These are phyloP conservation scores for Ictalurus punctatus DNA, from an alignment of 2,113 vertebrate species.

Conservation along the genomic window DNA sequence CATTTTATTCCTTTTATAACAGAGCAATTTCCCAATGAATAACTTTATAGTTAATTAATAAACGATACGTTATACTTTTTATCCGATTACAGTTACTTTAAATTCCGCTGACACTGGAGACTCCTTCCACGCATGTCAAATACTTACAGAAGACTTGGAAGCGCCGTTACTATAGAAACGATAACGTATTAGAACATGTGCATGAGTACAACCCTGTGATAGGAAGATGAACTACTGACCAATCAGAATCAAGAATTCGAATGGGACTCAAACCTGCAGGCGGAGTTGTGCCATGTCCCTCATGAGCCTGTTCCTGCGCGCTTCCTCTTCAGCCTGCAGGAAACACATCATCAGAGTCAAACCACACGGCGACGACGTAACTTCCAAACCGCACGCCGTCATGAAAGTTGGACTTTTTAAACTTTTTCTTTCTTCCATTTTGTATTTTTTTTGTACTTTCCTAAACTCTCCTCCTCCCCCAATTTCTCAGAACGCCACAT, in stretches of 20 bases:
- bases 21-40: neutral
- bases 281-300: constrained; percentile 97
- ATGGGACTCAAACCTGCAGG: constrained; percentile 79
- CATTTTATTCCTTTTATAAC: neutral
- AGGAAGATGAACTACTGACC: neutral
- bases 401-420: neutral
- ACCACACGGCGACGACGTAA: neutral
- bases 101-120: too few species aligned
- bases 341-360: neutral
- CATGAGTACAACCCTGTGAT: neutral
- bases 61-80: neutral
- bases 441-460: neutral
- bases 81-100: neutral
- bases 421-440: neutral
- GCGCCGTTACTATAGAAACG: neutral
- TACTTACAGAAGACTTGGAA: too few species aligned
- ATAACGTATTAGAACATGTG: neutral
- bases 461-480: constrained; percentile 12
- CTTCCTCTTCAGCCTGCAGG: constrained; percentile 90
- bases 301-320: constrained; percentile 92
- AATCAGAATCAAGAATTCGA: neutral
- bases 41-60: neutral
- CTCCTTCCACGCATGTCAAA: too few species aligned
- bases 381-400: neutral
- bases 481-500: constrained; percentile 17